Evolutionary conservation across 2,797 vertebrate species (phyloP), one percentile per base, ranked within the genome.

Genomic region (Gobio occitaniae): DNA sequence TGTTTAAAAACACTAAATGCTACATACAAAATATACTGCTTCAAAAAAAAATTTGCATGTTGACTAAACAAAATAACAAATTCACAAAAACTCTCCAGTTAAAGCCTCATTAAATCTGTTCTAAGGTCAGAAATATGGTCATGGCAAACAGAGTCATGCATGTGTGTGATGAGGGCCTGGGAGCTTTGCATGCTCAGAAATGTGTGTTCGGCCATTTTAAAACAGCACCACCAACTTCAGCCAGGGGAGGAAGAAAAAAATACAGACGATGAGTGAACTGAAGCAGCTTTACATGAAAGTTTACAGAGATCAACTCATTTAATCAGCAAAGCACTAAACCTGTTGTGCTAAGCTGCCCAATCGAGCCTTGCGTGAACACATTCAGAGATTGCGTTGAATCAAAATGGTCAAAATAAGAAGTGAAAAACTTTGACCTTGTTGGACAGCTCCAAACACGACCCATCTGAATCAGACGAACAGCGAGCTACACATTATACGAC

Each of bases 121-220:
- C 6, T 21, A n/a, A 19, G 6, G 32, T n/a, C 41, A 13, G 3
- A 56, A 52, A 52, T 21, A 54, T 6, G 4, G 52, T 15, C 1
- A 56, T 56, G 50, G 17, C 50, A 56, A 54, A 75, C 29, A 56
- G 29, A 76, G 41, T 19, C 25, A n/a, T 48, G 75, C 52, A 11
- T 77, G n/a, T 47, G 50, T 71, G 81, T 63, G 61, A 19, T 80
- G 68, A 32, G 47, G 83, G 65, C 65, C 83, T 78, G 48, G 1
- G 36, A 48, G 65, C 59, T 71, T 84, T 87, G 75, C 86, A 90
- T 88, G 91, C 83, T 84, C 89, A 88, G 84, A 88, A 88, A 91
- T 89, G 87, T 87, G 91, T 93, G 94, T 94, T 93, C 96, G 94
- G 96, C 96, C 97, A 97, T 97, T 97, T 97, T 97, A 95, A 93